A percentile compares a stretch with the other conserved stretches of the same genome.
phyloP scores from a whole-genome alignment of 2,888 invertebrate species.

The Eucera pruinosa region DNA sequence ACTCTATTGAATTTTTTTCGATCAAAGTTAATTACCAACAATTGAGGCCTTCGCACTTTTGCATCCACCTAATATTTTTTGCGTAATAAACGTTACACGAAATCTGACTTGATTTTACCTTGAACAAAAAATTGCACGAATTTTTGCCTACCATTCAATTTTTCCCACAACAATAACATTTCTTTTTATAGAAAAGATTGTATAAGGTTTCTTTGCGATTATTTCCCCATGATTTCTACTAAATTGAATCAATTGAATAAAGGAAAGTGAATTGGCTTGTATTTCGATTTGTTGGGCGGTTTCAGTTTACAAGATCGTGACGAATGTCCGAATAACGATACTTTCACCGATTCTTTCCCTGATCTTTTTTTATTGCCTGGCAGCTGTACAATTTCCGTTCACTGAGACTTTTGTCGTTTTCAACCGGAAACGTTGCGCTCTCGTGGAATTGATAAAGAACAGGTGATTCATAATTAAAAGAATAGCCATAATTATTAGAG shows the following conservation, averaged over 20 bases:
- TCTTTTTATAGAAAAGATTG: no score
- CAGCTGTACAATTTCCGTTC: conserved; percentile 15
- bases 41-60: no score
- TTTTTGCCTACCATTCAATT: no score
- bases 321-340: conserved; percentile 58
- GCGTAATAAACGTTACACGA: no score
- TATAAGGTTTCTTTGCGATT: no score
- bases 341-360: conserved; percentile 64
- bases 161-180: no score
- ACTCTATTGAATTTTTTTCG: no score
- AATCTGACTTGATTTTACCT: no score
- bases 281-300: conserved; percentile 44
- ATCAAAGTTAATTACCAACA: no score
- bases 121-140: no score
- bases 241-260: conserved; percentile 35
- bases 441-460: neutral
- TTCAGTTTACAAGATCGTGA: conserved; percentile 66
- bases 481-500: neutral
- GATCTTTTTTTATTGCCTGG: neutral
- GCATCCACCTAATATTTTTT: no score
- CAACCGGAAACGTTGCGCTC: neutral
- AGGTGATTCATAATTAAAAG: neutral
- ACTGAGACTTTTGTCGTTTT: neutral
- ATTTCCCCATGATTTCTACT: conserved; percentile 13
- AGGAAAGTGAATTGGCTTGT: conserved; percentile 59